phyloP scores from a whole-genome alignment of 2,113 vertebrate genomes.

The Pimephales promelas region DNA sequence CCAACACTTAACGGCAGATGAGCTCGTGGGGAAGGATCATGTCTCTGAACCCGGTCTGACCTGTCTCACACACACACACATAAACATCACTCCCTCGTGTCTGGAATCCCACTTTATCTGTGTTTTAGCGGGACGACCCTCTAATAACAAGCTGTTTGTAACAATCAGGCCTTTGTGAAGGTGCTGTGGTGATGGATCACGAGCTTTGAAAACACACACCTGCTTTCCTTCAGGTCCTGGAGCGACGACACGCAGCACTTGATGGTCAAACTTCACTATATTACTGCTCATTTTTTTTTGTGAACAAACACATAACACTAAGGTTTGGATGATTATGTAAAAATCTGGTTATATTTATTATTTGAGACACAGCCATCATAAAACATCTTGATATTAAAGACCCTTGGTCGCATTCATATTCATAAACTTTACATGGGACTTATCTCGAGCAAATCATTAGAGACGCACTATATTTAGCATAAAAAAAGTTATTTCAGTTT shows the following conservation, averaged over 20 bases:
- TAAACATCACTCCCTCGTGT: constrained; percentile 56
- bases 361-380: neutral
- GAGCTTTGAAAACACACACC: constrained; percentile 84
- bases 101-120: constrained; percentile 84
- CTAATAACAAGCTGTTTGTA: constrained; percentile 85
- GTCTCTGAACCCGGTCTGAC: constrained; percentile 55
- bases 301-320: neutral
- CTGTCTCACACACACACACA: constrained; percentile 47
- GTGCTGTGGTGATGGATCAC: constrained; percentile 83
- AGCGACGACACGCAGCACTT: constrained; percentile 59
- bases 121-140: constrained; percentile 72
- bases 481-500: too few species aligned
- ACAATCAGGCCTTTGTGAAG: constrained; percentile 78
- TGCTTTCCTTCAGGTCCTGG: constrained; percentile 87
- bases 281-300: neutral
- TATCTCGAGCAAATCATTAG: too few species aligned
- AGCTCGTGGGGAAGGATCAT: constrained; percentile 58
- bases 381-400: neutral
- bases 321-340: neutral
- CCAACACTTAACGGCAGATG: constrained; percentile 46
- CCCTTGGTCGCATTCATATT: neutral
- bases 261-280: neutral
- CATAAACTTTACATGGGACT: neutral
- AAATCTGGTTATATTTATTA: neutral
- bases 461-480: too few species aligned